Percentiles rank a stretch among this genome's conserved stretches.
Evolutionary conservation across 2,888 invertebrate genomes (phyloP).

Genomic region (Melanostoma mellinum): DNA sequence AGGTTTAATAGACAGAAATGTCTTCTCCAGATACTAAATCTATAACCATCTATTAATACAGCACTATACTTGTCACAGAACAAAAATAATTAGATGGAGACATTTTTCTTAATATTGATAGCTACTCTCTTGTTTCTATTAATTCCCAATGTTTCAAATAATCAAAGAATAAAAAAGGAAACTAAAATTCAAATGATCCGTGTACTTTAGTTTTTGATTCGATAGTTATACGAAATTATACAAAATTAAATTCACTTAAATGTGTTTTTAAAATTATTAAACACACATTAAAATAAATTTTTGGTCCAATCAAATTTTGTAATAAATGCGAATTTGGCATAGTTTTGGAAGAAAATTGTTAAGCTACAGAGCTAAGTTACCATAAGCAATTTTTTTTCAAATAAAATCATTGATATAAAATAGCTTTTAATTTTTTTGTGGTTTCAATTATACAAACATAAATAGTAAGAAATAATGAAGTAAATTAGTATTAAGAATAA

Average conservation of each 20-base stretch:
- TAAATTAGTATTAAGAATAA: slow-evolving; percentile 41
- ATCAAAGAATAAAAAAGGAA: slow-evolving; percentile 63
- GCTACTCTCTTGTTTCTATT: slow-evolving; percentile 58
- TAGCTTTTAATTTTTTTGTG: slow-evolving; percentile 65
- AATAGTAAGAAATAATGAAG: slow-evolving; percentile 33
- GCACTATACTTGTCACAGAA: too few species aligned
- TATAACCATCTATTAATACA: too few species aligned
- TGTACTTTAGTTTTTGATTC: slow-evolving; percentile 28
- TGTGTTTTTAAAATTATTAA: slow-evolving; percentile 54
- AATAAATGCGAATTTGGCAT: slow-evolving; percentile 77
- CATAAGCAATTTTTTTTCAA: slow-evolving; percentile 8
- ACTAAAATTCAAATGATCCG: slow-evolving; percentile 59
- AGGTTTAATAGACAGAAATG: too few species aligned
- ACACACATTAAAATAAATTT: slow-evolving; percentile 59
- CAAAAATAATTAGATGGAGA: too few species aligned
- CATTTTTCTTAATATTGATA: slow-evolving; percentile 44
- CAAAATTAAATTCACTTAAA: slow-evolving; percentile 41
- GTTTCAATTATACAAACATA: slow-evolving; percentile 56
- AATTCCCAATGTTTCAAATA: slow-evolving; percentile 54
- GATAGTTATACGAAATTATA: slow-evolving; percentile 31
- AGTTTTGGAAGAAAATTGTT: slow-evolving; percentile 80
- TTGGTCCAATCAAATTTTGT: slow-evolving; percentile 62
- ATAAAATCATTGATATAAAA: slow-evolving; percentile 26
- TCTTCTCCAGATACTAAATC: too few species aligned
- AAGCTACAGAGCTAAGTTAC: slow-evolving; percentile 80